Evolutionary conservation across 2,113 vertebrate species (phyloP), one percentile per base, ranked within the genome.

Genomic region (Steatornis caripensis): DNA sequence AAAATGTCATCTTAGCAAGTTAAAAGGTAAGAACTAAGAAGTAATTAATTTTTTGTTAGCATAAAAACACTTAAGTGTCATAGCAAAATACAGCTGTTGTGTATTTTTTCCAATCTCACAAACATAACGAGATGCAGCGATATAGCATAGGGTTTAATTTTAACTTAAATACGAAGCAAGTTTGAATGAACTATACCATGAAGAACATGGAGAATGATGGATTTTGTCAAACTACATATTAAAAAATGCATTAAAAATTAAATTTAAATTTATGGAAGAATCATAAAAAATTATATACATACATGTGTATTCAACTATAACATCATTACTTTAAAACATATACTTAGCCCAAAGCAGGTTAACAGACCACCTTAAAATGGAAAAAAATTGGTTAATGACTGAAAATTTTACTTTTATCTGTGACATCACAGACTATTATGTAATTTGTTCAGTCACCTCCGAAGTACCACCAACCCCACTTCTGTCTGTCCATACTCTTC

Each of bases 371-470:
- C 1, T 12, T 27, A 88, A 90, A 66, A 54, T 5, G 29, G 9
- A 46, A 43, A 65, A 36, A 61, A 37, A n/a, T 2, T n/a, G 13
- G 15, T 36, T 77, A 41, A 32, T 19, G 37, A 66, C 12, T n/a
- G 20, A 72, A 61, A 91, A 54, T 37, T 62, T 82, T n/a, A 51
- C 9, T 80, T 55, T 39, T 10, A 46, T 72, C 58, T 80, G 9
- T 2, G 0, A 23, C 3, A 1, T 57, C 80, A 77, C 14, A 51
- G 22, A 81, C 22, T 51, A 60, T 2, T 5, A 16, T 2, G 1
- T 7, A 16, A 39, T 48, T 76, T 66, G 9, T 69, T 89, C 45
- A 61, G 19, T 11, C 7, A 45, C 11, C 29, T 91, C 54, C 55
- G 61, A 15, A 91, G 19, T 39, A 72, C 4, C 16, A 89, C 39